A percentile compares a stretch with the other conserved stretches of the same genome.
phyloP scores from a whole-genome alignment of 2,113 vertebrate species.

The Erythrolamprus reginae region DNA sequence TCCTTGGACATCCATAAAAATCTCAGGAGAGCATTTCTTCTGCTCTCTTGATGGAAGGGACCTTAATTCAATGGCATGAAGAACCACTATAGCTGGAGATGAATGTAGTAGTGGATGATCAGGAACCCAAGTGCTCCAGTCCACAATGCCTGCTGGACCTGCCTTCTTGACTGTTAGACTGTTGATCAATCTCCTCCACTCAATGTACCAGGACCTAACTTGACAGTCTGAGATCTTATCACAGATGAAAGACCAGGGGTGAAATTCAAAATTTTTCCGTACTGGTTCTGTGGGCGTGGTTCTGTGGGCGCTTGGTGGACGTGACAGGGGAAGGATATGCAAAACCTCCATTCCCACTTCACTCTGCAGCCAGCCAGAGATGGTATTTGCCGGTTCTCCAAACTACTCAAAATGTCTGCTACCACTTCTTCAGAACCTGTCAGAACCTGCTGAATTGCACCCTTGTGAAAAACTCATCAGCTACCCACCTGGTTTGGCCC shows the following conservation, averaged over 20 bases:
- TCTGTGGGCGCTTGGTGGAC: too few relatives aligned
- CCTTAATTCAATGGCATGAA: not conserved
- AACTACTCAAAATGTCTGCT: too few relatives aligned
- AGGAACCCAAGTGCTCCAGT: not conserved
- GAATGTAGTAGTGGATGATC: not conserved
- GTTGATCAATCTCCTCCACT: not conserved
- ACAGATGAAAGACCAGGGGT: not conserved
- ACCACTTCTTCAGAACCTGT: too few relatives aligned
- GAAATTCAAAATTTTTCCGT: too few relatives aligned
- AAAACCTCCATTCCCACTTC: too few relatives aligned
- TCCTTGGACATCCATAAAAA: not conserved
- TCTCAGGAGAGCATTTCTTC: not conserved
- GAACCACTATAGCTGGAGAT: not conserved
- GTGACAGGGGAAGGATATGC: too few relatives aligned
- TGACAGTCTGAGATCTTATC: not conserved
- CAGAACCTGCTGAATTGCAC: too few relatives aligned
- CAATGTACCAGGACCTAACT: not conserved
- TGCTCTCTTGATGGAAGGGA: not conserved
- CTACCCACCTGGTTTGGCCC: not conserved
- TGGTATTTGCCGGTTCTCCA: too few relatives aligned
- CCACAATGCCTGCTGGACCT: not conserved
- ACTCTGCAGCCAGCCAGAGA: too few relatives aligned
- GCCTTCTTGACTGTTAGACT: not conserved
- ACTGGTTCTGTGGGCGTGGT: too few relatives aligned
- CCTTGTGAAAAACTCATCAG: not conserved